Base-by-base conservation (phyloP, 2,113 vertebrate genomes). In the Lepisosteus osseus region DNA sequence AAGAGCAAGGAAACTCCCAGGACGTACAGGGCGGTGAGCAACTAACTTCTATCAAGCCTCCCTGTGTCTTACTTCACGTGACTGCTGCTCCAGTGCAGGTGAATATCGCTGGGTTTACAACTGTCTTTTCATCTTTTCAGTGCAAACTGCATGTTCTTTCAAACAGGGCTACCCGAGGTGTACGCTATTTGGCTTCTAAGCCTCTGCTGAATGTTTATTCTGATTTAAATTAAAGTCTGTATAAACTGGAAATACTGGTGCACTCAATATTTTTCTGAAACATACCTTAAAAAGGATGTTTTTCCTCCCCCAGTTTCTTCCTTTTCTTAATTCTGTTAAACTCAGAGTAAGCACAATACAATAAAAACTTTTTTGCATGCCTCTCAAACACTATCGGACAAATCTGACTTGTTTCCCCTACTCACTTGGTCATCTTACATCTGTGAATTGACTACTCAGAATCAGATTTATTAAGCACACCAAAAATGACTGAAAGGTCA, bases 1-100 rank as follows among this genome's bases (percentile, higher is more conserved):
- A 59, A 51, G 47, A 15, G 57, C 57, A 2, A 15, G 65, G 65
- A 67, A 67, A 67, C 65, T 67, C 65, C 65, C 44, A 9, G 43
- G 65, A 67, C 65, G 14, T 44, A 47, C 44, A 47, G 13, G 65
- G 65, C 5, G 65, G 65, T 7, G 65, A 17, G 65, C 14, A 45
- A 2, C 14, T 45, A 17, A 29, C 6, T 2, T 12, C 2, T 12
- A 65, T 40, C 12, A 41, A 42, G 40, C 40, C 63, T 65, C 65
- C 43, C 65, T 15, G 45, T 14, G 6, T 29, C 43, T 13, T 45
- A 11, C 47, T 67, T 47, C 65, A 13, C 42, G 63, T 65, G 63
- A 65, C 9, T 41, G 40, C 11, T 40, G 29, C 6, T 64, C 15
- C 9, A 40, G 40, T 17, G 62, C 62, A 41, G 47, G 47, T 51